phyloP scores from a whole-genome alignment of 2,797 vertebrate genomes.

The Onychomys torridus region DNA sequence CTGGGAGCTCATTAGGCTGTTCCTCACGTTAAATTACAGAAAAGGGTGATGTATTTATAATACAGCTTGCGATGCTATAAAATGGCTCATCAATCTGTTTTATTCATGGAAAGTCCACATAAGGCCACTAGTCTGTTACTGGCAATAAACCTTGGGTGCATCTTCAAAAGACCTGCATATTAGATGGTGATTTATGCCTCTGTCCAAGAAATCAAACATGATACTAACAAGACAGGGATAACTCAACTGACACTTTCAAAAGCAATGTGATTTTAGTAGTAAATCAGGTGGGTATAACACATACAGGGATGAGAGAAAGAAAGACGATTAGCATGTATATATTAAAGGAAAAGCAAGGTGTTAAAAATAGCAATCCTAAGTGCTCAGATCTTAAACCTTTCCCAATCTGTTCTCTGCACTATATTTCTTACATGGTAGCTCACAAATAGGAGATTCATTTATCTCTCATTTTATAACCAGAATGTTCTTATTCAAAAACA shows the following conservation, averaged over 20 bases:
- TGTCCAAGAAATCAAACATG: constrained; percentile 87
- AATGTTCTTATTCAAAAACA: constrained; percentile 23
- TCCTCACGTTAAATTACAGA: constrained; percentile 88
- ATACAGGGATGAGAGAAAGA: constrained; percentile 63
- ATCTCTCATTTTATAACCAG: constrained; percentile 26
- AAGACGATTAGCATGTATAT: constrained; percentile 65
- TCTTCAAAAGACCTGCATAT: constrained; percentile 88
- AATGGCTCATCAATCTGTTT: constrained; percentile 91
- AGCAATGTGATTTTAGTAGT: constrained; percentile 81
- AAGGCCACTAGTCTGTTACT: constrained; percentile 89
- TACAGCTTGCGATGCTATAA: constrained; percentile 88
- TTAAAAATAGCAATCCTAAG: constrained; percentile 48
- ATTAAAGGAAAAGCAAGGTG: constrained; percentile 50
- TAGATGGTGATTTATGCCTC: constrained; percentile 87
- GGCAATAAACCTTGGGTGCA: constrained; percentile 88
- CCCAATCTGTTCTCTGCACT: constrained; percentile 31
- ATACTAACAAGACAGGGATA: constrained; percentile 85
- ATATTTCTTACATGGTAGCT: constrained; percentile 21
- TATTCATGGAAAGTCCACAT: constrained; percentile 89
- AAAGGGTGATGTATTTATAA: constrained; percentile 89
- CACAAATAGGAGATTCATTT: neutral
- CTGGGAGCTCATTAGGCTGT: constrained; percentile 86
- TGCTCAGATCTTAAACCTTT: constrained; percentile 63
- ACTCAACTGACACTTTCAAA: constrained; percentile 82
- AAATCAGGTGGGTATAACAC: constrained; percentile 69